Percentiles rank a stretch among this genome's conserved stretches.
phyloP scores from a whole-genome alignment of 2,113 vertebrate genomes.

The Peucedramus taeniatus region DNA sequence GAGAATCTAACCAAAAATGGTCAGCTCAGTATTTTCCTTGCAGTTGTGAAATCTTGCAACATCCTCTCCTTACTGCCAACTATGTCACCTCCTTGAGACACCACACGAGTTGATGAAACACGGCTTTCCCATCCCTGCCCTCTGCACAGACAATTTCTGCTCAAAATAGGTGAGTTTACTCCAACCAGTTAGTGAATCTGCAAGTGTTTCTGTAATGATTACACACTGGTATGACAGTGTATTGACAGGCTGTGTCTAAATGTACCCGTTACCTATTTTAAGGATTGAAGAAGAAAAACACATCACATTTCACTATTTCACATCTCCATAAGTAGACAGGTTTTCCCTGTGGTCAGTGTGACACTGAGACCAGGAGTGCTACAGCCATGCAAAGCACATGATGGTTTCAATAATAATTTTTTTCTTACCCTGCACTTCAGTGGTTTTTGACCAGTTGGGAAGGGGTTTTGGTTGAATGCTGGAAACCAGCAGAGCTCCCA shows the following conservation, averaged over 20 bases:
- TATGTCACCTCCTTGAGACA: background rate
- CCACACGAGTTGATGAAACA: background rate
- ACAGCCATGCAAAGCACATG: background rate
- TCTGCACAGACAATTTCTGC: background rate
- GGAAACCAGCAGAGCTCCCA: background rate
- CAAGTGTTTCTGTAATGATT: background rate
- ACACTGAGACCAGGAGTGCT: background rate
- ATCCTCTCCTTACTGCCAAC: background rate
- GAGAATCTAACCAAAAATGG: background rate
- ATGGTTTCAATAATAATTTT: background rate
- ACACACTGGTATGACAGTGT: background rate
- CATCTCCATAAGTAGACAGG: background rate
- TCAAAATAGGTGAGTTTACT: background rate
- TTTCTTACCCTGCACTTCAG: background rate
- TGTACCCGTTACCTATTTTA: background rate
- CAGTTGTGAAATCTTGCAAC: background rate
- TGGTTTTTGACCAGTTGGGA: background rate
- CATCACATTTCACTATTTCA: background rate
- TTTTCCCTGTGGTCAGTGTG: background rate
- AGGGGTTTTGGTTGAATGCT: background rate
- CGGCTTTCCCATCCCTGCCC: background rate
- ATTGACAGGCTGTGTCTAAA: background rate
- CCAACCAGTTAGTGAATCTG: background rate
- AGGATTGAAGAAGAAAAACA: rapidly evolving
- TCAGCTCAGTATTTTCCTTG: background rate